Evolutionary conservation across 2,797 vertebrate species (phyloP).

Genomic region (Anguilla anguilla): DNA sequence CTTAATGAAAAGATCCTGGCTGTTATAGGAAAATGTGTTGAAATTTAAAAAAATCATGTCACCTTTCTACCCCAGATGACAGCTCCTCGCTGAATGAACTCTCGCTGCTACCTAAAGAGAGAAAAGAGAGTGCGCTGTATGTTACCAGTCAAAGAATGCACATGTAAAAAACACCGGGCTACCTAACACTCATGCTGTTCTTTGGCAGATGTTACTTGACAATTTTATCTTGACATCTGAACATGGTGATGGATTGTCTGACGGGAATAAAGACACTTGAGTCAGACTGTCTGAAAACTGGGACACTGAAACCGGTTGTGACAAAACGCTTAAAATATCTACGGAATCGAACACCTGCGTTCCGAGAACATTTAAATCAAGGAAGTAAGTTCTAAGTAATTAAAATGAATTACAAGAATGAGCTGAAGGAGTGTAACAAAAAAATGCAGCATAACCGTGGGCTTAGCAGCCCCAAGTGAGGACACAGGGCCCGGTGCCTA

Average conservation of each 20-base stretch:
- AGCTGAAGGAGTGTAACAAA: not conserved
- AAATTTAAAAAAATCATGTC: conserved; percentile 51
- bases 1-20: not conserved
- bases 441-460: not conserved
- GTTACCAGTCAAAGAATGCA: not conserved
- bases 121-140: too few species aligned
- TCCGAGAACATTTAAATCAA: not conserved
- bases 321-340: not conserved
- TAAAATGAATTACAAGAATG: not conserved
- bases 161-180: not conserved
- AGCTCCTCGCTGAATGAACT: conserved; percentile 93
- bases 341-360: not conserved
- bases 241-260: not conserved
- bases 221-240: not conserved
- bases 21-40: not conserved
- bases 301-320: not conserved
- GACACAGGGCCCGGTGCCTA: conserved; percentile 44
- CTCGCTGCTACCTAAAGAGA: conserved; percentile 88
- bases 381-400: not conserved
- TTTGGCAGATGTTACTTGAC: not conserved
- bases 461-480: not conserved
- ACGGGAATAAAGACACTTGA: not conserved
- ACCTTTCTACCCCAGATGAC: conserved; percentile 90
- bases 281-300: not conserved
- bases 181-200: not conserved